These are phyloP conservation scores for Eumeta japonica DNA, from an alignment of 1,140 invertebrate species.

Conservation along the genomic window DNA sequence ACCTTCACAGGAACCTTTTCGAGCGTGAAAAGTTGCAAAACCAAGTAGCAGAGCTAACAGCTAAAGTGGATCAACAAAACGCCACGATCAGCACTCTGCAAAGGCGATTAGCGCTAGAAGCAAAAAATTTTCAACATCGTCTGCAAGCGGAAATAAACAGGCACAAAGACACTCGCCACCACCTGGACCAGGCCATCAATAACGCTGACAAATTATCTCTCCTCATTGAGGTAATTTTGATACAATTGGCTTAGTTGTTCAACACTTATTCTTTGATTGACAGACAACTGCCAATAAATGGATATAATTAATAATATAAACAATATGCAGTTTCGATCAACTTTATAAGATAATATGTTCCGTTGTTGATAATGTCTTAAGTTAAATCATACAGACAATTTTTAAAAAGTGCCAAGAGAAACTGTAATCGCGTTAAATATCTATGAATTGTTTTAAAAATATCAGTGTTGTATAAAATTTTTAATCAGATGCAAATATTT, in stretches of 20 bases:
- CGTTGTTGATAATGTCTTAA: no score
- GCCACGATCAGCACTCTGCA: constrained; percentile 68
- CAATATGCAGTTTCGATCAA: no score
- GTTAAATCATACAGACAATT: no score
- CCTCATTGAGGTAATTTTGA: constrained; percentile 58
- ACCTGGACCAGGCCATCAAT: constrained; percentile 62
- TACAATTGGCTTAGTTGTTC: constrained; percentile 25
- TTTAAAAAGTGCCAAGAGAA: no score
- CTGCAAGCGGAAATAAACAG: constrained; percentile 67
- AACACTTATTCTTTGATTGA: constrained; percentile 12
- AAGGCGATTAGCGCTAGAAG: constrained; percentile 66
- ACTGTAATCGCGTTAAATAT: no score
- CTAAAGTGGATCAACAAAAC: constrained; percentile 66
- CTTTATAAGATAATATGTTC: constrained; percentile 4
- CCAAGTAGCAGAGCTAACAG: constrained; percentile 63
- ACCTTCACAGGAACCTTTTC: constrained; percentile 62
- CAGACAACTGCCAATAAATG: background rate
- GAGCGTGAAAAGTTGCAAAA: constrained; percentile 71
- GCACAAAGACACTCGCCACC: constrained; percentile 67
- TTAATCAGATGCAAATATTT: no score
- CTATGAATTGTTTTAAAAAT: no score
- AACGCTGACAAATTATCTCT: constrained; percentile 61
- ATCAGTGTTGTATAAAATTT: no score
- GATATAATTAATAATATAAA: no score
- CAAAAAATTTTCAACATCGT: constrained; percentile 71